phyloP scores from a whole-genome alignment of 1,140 invertebrate species.

The Drosophila takahashii region DNA sequence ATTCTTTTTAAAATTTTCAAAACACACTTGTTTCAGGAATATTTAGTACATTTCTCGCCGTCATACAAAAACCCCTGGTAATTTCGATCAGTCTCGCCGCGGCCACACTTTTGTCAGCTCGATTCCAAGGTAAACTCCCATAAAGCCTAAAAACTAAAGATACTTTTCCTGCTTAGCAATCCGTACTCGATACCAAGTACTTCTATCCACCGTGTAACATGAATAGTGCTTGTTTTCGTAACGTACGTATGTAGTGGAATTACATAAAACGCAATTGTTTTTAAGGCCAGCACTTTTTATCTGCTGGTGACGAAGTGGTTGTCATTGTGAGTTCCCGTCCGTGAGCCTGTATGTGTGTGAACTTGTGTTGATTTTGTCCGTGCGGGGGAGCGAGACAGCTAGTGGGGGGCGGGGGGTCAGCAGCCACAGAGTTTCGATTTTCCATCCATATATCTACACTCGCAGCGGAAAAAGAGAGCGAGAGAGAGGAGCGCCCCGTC shows the following conservation, averaged over 20 bases:
- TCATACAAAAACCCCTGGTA: neutral
- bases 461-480: conserved; percentile 37
- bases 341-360: conserved; percentile 54
- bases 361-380: conserved; percentile 74
- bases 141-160: conserved; percentile 48
- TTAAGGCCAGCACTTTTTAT: conserved; percentile 69
- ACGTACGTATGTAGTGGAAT: conserved; percentile 66
- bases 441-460: conserved; percentile 74
- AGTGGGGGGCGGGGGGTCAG: conserved; percentile 18
- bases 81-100: neutral
- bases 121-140: conserved; percentile 55
- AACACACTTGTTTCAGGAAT: too few species aligned
- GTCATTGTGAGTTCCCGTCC: conserved; percentile 70
- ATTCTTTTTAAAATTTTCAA: too few species aligned
- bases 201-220: conserved; percentile 40
- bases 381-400: conserved; percentile 40
- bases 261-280: conserved; percentile 72
- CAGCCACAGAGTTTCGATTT: conserved; percentile 76
- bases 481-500: conserved; percentile 34
- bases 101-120: conserved; percentile 31
- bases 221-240: conserved; percentile 58
- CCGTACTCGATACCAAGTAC: conserved; percentile 40
- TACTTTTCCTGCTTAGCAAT: conserved; percentile 43
- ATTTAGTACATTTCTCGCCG: neutral
- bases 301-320: conserved; percentile 79